Percentiles rank a stretch among this genome's conserved stretches.
These are phyloP conservation scores for Listronotus bonariensis DNA, from an alignment of 1,140 invertebrate genomes.

Conservation along the genomic window DNA sequence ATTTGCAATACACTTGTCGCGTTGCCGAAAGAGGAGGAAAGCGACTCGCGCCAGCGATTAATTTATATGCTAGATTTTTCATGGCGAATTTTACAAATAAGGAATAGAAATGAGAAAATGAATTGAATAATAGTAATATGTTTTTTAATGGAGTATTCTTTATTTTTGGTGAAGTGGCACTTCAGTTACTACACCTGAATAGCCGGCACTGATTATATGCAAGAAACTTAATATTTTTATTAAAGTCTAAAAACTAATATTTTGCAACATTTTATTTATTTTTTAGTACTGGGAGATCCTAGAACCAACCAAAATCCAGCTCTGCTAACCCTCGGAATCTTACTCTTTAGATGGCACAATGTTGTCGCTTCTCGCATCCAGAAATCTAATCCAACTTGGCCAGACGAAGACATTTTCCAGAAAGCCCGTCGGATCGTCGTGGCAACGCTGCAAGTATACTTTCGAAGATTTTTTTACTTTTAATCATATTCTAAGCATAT, in stretches of 20 bases:
- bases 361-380: conserved; percentile 80
- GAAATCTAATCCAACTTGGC: conserved; percentile 81
- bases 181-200: no score
- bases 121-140: no score
- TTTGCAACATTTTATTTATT: conserved; percentile 4
- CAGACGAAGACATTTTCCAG: conserved; percentile 95
- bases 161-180: no score
- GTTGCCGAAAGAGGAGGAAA: no score
- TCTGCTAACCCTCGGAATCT: conserved; percentile 86
- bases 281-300: conserved; percentile 91
- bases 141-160: no score
- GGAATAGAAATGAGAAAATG: no score
- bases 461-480: conserved; percentile 5
- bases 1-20: no score
- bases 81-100: no score
- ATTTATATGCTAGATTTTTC: no score
- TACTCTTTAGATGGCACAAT: conserved; percentile 97
- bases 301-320: conserved; percentile 97
- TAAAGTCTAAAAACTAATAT: not conserved
- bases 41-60: no score
- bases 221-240: conserved; percentile 7
- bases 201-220: not conserved
- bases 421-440: conserved; percentile 86
- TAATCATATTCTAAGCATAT: not conserved
- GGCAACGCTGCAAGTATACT: conserved; percentile 84